Evolutionary conservation across 2,797 vertebrate species (phyloP).

Genomic region (Macrochelys suwanniensis): DNA sequence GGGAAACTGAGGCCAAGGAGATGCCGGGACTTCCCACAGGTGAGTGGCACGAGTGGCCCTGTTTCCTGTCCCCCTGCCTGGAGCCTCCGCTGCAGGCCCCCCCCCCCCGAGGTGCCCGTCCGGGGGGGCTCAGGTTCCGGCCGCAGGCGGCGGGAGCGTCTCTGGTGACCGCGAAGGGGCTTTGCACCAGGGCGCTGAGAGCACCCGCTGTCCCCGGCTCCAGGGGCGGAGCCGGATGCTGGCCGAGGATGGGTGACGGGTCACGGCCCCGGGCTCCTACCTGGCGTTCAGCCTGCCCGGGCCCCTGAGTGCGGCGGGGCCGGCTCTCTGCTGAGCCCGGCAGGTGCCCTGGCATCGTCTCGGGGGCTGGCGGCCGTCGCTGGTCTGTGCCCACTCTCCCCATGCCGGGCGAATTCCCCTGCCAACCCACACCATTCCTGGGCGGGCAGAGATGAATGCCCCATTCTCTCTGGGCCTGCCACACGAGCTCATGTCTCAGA

Average conservation of each 20-base stretch:
- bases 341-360: no score
- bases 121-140: no score
- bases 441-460: background rate
- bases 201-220: no score
- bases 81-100: no score
- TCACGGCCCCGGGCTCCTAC: no score
- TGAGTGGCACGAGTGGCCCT: background rate
- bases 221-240: accelerated
- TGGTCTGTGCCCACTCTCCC: background rate
- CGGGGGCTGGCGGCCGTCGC: background rate
- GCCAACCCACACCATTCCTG: background rate
- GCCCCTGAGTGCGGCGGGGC: no score
- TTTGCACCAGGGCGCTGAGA: no score
- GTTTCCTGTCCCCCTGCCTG: background rate
- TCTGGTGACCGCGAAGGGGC: no score
- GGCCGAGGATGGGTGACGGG: background rate
- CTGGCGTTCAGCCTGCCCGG: no score
- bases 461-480: background rate
- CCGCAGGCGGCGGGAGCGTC: no score
- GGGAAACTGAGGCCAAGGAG: background rate
- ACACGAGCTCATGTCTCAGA: background rate
- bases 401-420: background rate
- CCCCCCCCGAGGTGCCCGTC: no score
- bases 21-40: background rate
- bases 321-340: no score